Conservation (phyloP, 2,888 invertebrate species). For the Drosophila pegasa region DNA sequence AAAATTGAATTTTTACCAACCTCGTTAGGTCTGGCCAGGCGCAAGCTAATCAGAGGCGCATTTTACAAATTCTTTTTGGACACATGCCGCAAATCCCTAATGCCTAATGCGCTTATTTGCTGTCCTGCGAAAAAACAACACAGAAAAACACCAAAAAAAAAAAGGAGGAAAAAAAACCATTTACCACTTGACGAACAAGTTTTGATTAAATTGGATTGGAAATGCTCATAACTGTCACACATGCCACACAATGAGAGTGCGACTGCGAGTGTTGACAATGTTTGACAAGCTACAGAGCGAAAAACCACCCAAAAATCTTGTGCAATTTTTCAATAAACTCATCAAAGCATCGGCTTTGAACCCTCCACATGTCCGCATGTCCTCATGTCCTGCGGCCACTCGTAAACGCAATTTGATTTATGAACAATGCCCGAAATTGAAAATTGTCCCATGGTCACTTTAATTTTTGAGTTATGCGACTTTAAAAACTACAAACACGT, state of each 20-base stretch:
- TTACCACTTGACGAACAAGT: constrained; percentile 53
- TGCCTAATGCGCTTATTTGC: constrained; percentile 76
- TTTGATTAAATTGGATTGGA: constrained; percentile 76
- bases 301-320: constrained; percentile 72
- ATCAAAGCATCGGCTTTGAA: constrained; percentile 71
- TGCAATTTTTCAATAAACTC: constrained; percentile 80
- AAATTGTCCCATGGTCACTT: constrained; percentile 84
- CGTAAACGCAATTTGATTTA: constrained; percentile 77
- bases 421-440: constrained; percentile 73
- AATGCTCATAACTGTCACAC: constrained; percentile 80
- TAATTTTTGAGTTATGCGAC: constrained; percentile 83
- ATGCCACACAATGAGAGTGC: constrained; percentile 47
- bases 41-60: constrained; percentile 66
- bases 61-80: constrained; percentile 52
- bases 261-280: constrained; percentile 36
- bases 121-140: constrained; percentile 18
- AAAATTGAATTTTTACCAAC: constrained; percentile 72
- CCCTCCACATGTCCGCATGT: constrained; percentile 3
- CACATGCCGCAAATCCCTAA: constrained; percentile 67
- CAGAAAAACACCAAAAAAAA: background rate
- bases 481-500: constrained; percentile 67
- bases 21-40: constrained; percentile 62
- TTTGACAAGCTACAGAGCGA: constrained; percentile 5
- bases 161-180: constrained; percentile 26
- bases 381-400: constrained; percentile 62